Percentiles rank a stretch among this genome's conserved stretches.
Evolutionary conservation across 1,140 invertebrate genomes (phyloP).

Genomic region (Orchestia grillus): DNA sequence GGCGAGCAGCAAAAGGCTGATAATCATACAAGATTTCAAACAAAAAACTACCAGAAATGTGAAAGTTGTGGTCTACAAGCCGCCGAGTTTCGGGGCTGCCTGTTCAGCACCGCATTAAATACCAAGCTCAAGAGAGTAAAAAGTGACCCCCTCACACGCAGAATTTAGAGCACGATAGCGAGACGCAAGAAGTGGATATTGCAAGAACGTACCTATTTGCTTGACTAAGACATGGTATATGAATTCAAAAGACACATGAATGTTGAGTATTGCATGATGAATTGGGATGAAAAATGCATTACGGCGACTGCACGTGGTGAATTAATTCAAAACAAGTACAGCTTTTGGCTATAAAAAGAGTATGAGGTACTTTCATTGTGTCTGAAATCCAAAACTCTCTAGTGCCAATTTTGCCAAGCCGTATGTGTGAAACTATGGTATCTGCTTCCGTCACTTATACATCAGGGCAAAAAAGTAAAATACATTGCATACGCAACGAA

Average conservation of each 20-base stretch:
- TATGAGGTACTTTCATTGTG: too few species aligned
- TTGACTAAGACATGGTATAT: neutral
- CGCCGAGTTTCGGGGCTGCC: neutral
- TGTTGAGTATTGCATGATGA: neutral
- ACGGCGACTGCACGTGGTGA: neutral
- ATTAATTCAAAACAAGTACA: neutral
- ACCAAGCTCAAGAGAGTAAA: neutral
- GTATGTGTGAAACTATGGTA: too few species aligned
- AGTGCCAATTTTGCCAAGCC: too few species aligned
- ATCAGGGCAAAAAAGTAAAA: too few species aligned
- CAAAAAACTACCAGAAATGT: neutral
- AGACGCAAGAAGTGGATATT: neutral
- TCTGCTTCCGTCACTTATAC: too few species aligned
- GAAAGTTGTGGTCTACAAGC: neutral
- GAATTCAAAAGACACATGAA: neutral
- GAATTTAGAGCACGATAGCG: neutral
- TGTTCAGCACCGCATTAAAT: neutral
- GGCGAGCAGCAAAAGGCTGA: neutral
- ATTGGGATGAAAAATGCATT: neutral
- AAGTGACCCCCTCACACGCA: neutral
- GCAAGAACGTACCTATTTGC: neutral
- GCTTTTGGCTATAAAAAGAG: too few species aligned
- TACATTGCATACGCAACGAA: too few species aligned
- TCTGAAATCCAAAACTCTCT: too few species aligned
- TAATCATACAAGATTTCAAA: neutral